Evolutionary conservation across 2,888 invertebrate species (phyloP).

Genomic region (Drosophila birchii): DNA sequence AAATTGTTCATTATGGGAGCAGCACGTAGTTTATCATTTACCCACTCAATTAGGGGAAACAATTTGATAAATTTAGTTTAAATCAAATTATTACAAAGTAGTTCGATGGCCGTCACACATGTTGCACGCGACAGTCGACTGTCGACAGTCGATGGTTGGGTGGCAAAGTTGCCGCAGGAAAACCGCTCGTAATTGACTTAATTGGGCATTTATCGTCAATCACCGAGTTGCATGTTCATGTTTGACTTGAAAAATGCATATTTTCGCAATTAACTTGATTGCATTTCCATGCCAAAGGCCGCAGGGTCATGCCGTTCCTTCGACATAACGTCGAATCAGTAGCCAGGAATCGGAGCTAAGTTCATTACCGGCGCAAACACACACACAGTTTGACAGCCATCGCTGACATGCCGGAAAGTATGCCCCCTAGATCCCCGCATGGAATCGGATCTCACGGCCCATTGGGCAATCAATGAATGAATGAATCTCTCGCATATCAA

Average conservation of each 20-base stretch:
- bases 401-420: conserved; percentile 34
- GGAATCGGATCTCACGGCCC: background rate
- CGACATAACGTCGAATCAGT: background rate
- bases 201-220: conserved; percentile 76
- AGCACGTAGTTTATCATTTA: conserved; percentile 17
- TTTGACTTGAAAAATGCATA: conserved; percentile 53
- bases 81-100: conserved; percentile 41
- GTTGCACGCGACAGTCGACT: conserved; percentile 34
- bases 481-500: conserved; percentile 33
- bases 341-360: conserved; percentile 21
- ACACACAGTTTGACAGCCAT: conserved; percentile 23
- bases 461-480: conserved; percentile 38
- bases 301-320: background rate
- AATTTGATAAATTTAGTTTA: conserved; percentile 42
- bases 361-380: conserved; percentile 18
- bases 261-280: conserved; percentile 69
- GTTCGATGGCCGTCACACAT: conserved; percentile 25
- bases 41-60: conserved; percentile 32
- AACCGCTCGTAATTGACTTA: conserved; percentile 69
- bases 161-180: conserved; percentile 33
- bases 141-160: background rate
- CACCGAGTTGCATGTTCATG: conserved; percentile 42
- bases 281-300: conserved; percentile 59
- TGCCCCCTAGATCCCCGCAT: conserved; percentile 14
- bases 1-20: conserved; percentile 32